These are phyloP conservation scores for Cheirogaleus medius DNA, from an alignment of 2,113 vertebrate species.

Conservation along the genomic window DNA sequence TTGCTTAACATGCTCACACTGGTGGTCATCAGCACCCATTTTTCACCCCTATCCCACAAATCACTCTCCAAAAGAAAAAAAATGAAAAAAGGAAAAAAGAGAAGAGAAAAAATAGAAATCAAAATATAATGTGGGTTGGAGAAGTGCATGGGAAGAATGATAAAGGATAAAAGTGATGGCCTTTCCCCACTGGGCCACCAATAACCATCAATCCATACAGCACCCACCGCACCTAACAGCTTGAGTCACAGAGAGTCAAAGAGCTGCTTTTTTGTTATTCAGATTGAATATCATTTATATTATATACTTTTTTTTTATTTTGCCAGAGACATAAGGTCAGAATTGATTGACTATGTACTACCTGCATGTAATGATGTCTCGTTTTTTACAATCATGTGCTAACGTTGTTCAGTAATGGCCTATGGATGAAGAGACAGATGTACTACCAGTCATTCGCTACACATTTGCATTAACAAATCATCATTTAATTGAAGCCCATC, in stretches of 20 bases:
- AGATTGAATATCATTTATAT: constrained; percentile 84
- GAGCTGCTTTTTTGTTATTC: constrained; percentile 75
- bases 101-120: neutral
- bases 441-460: constrained; percentile 87
- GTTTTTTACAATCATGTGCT: constrained; percentile 88
- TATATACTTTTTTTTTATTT: constrained; percentile 82
- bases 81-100: neutral
- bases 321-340: constrained; percentile 87
- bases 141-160: constrained; percentile 77
- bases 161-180: constrained; percentile 76
- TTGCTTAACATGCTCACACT: constrained; percentile 80
- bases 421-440: constrained; percentile 90
- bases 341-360: constrained; percentile 88
- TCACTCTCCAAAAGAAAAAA: constrained; percentile 31
- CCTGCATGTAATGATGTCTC: constrained; percentile 86
- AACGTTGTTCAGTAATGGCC: constrained; percentile 87
- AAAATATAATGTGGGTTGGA: constrained; percentile 77
- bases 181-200: constrained; percentile 79
- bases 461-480: constrained; percentile 92
- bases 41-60: constrained; percentile 32
- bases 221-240: constrained; percentile 83
- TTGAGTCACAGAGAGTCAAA: constrained; percentile 79
- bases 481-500: constrained; percentile 91
- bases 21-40: constrained; percentile 77
- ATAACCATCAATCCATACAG: constrained; percentile 80